A percentile compares a stretch with the other conserved stretches of the same genome.
These are phyloP conservation scores for Dasypolia templi DNA, from an alignment of 2,888 invertebrate species.

Conservation along the genomic window DNA sequence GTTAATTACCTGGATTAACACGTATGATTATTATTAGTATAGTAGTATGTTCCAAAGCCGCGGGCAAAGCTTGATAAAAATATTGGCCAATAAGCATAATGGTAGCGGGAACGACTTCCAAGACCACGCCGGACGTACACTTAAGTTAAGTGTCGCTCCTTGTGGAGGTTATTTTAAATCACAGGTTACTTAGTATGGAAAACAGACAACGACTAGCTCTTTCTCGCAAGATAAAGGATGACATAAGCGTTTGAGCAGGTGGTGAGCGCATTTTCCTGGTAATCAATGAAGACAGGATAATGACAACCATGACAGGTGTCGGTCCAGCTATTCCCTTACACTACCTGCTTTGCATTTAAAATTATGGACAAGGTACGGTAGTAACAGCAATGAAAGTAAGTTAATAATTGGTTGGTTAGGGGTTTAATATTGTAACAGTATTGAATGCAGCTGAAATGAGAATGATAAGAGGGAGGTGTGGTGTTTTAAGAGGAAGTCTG, in stretches of 20 bases:
- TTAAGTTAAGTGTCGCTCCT: neutral
- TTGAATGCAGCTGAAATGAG: neutral
- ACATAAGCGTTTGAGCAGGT: slow-evolving; percentile 31
- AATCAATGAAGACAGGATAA: slow-evolving; percentile 15
- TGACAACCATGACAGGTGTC: slow-evolving; percentile 43
- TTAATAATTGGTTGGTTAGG: neutral
- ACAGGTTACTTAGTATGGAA: slow-evolving; percentile 31
- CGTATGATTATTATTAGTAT: too few species aligned
- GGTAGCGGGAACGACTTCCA: too few species aligned
- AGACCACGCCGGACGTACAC: too few species aligned
- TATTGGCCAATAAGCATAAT: too few species aligned
- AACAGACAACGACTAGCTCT: neutral
- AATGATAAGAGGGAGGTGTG: too few species aligned
- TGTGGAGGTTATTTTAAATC: slow-evolving; percentile 4
- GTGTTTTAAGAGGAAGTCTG: too few species aligned
- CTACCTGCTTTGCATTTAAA: slow-evolving; percentile 45
- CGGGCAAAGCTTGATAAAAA: too few species aligned
- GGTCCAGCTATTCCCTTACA: slow-evolving; percentile 29
- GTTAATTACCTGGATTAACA: too few species aligned
- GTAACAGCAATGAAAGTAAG: slow-evolving; percentile 9
- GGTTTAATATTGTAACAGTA: neutral
- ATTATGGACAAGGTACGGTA: slow-evolving; percentile 3
- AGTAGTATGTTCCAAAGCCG: too few species aligned
- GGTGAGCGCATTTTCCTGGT: slow-evolving; percentile 35
- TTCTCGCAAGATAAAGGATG: slow-evolving; percentile 48